Percentiles rank a stretch among this genome's conserved stretches.
Evolutionary conservation across 2,888 invertebrate genomes (phyloP).

Genomic region (Patella depressa): DNA sequence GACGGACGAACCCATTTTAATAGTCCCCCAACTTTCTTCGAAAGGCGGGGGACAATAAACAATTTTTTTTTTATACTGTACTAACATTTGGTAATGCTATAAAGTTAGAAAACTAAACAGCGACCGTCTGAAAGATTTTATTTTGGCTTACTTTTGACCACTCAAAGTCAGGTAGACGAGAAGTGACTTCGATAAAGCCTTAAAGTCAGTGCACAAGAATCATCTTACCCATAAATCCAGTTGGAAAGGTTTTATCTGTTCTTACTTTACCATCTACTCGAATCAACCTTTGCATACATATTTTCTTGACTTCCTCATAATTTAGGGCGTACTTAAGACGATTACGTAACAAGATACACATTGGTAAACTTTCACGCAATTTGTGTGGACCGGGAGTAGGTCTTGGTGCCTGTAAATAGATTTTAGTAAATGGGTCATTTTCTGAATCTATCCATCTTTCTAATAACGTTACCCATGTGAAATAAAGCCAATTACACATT

Average conservation of each 20-base stretch:
- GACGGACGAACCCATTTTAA: too few species aligned
- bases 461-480: too few species aligned
- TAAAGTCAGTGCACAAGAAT: background rate
- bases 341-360: constrained; percentile 96
- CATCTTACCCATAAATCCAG: constrained; percentile 98
- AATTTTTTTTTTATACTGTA: constrained; percentile 17
- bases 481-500: too few species aligned
- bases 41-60: too few species aligned
- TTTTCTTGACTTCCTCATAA: constrained; percentile 95
- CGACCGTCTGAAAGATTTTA: constrained; percentile 46
- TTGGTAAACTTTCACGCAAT: constrained; percentile 94
- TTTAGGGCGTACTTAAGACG: constrained; percentile 98
- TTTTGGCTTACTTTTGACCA: constrained; percentile 44
- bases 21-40: too few species aligned
- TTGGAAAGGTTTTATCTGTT: constrained; percentile 96
- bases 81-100: constrained; percentile 46
- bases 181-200: constrained; percentile 46
- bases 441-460: too few species aligned
- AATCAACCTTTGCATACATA: constrained; percentile 97
- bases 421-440: too few species aligned
- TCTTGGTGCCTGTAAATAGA: constrained; percentile 82
- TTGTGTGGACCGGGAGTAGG: constrained; percentile 99
- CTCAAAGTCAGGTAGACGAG: constrained; percentile 9
- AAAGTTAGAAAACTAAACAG: constrained; percentile 31
- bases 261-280: constrained; percentile 98